Evolutionary conservation across 2,888 invertebrate species (phyloP).

Genomic region (Neria commutata): DNA sequence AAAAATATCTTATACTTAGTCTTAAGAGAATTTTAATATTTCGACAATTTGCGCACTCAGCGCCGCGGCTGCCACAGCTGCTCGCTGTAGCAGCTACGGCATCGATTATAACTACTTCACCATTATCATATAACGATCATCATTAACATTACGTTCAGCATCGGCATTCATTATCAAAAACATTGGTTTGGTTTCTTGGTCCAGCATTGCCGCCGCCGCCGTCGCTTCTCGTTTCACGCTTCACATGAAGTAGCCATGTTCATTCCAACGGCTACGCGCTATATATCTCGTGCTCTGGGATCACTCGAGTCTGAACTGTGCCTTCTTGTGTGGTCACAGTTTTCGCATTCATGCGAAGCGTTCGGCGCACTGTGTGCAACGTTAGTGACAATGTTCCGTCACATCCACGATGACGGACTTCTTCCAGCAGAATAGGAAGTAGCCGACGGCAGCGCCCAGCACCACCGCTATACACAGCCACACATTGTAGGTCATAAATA

Average conservation of each 20-base stretch:
- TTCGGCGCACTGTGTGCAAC: constrained; percentile 34
- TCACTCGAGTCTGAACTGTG: neutral
- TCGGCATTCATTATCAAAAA: neutral
- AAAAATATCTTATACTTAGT: constrained; percentile 53
- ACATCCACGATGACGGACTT: constrained; percentile 92
- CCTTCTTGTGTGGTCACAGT: constrained; percentile 17
- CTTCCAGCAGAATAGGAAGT: constrained; percentile 95
- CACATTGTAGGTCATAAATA: constrained; percentile 96
- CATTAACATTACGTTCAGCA: constrained; percentile 15
- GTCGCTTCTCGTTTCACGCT: neutral
- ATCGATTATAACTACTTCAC: constrained; percentile 31
- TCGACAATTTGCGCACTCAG: constrained; percentile 52
- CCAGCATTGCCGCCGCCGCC: too few relatives aligned
- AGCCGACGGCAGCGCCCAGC: constrained; percentile 86
- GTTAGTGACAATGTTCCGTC: constrained; percentile 93
- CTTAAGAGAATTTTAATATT: constrained; percentile 50
- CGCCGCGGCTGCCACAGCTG: constrained; percentile 32
- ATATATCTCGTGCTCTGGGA: neutral
- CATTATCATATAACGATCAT: too few relatives aligned
- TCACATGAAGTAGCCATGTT: too few relatives aligned
- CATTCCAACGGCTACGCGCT: neutral
- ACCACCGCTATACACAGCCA: constrained; percentile 92
- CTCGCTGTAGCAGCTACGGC: constrained; percentile 21
- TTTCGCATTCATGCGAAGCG: constrained; percentile 25
- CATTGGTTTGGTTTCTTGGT: too few relatives aligned